Conservation (phyloP, 2,113 vertebrate species). For the Nothocercus julius region DNA sequence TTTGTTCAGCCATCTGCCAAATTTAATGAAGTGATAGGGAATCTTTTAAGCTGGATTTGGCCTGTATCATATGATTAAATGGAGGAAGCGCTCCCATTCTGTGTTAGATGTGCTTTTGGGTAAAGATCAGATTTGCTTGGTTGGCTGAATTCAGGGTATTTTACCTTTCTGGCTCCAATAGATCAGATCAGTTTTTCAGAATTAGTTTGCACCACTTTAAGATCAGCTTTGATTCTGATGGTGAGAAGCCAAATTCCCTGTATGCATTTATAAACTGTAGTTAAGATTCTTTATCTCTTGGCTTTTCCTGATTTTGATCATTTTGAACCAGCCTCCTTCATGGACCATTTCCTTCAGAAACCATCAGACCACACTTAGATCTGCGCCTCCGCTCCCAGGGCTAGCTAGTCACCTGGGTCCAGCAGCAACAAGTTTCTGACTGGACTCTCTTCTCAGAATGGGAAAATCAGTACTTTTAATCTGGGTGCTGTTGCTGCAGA, state of each 20-base stretch:
- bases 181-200: neutral
- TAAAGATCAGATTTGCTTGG: neutral
- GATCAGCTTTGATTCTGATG: neutral
- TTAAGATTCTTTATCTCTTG: neutral
- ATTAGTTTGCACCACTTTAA: neutral
- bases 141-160: neutral
- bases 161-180: neutral
- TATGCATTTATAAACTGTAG: neutral
- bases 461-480: constrained; percentile 26
- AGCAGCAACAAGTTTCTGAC: neutral
- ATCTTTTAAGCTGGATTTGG: constrained; percentile 52
- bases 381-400: neutral
- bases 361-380: neutral
- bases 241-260: neutral
- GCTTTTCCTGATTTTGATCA: neutral
- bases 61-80: neutral
- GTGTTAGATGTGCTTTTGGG: neutral
- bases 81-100: neutral
- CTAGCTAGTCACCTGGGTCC: neutral
- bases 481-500: neutral
- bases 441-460: constrained; percentile 23
- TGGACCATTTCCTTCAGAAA: neutral
- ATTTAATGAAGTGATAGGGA: constrained; percentile 48
- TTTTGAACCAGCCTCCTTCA: neutral
- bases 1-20: constrained; percentile 44